Base-by-base conservation (phyloP, 2,888 invertebrate species). In the Drosophila melanocephala region DNA sequence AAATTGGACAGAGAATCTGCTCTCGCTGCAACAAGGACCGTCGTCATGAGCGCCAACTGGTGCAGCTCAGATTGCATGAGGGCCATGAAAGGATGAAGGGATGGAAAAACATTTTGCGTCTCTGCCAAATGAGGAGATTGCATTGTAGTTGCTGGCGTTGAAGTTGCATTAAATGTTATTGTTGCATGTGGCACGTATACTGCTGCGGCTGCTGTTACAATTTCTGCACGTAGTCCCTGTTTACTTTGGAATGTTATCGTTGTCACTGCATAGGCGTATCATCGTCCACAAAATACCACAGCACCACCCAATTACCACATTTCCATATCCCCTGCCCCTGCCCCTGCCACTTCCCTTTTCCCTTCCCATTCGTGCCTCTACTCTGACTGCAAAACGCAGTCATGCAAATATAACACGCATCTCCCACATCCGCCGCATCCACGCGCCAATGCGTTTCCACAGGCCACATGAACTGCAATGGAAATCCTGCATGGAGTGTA, bases 371-470 rank as follows among this genome's bases (percentile, higher is more conserved):
- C 58, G 53, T 37, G 32, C 39, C 57, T 28, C 61, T 33, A 26
- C 33, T 61, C 75, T 78, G 88, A 77, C 88, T 85, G 72, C 56
- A 61, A 80, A 84, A 77, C 74, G 87, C 87, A 87, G 78, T 81
- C 91, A 84, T 84, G 91, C 77, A 87, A 90, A 89, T 90, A 72
- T 91, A 85, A 87, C 72, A 84, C 85, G 74, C 73, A 76, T 58
- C 58, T 57, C 61, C 64, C 53, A 68, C 70, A 73, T 64, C 72
- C 79, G 65, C 59, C 64, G 51, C 56, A 53, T 28, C 47, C 47
- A 64, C 62, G 60, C 62, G 3, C 39, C 62, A 30, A 37, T 77
- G 77, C 65, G 33, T 60, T 72, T 44, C 12, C 47, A 64, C 14
- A 62, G 22, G 60, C 77, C 60, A 50, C 76, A 58, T 44, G n/a